Evolutionary conservation across 1,140 invertebrate genomes (phyloP), one percentile per base, ranked within the genome.

Genomic region (Drosophila bipectinata): DNA sequence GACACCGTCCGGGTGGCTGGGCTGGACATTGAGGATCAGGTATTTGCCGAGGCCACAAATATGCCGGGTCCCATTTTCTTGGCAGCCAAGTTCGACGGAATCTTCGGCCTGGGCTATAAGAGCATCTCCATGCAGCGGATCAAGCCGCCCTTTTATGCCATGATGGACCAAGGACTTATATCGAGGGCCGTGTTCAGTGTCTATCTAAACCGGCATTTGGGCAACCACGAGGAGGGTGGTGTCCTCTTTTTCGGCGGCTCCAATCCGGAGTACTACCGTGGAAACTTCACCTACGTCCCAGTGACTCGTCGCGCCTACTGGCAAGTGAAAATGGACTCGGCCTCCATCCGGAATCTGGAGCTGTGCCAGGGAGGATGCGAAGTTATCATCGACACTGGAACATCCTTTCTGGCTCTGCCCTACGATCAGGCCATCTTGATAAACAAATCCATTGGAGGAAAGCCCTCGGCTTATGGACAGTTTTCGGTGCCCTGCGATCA

Each of bases 41-140:
- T 96, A 10, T 99, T 99, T 93, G 99, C 97, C 10, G 99, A 99
- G 93, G 99, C 99, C 1, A 92, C 98, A 3, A 95, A 94, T 78
- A 98, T 99, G 93, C 98, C 99, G 52, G 96, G 96, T 32, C 92
- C 97, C 41, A 94, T 95, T 15, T 99, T 99, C 92, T 95, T 99
- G 15, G 97, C 97, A 55, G 98, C 98, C 68, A 98, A 98, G 92
- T 99, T 99, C 92, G 99, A 99, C 92, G 99, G 99, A 58, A 99
- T 99, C 84, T 94, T 99, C 30, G 98, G 98, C 57, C 95, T 99
- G 95, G 98, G 94, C 4, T 99, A 98, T 92, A 93, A 94, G 60
- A 94, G 93, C 44, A 99, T 99, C 85, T 94, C 98, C 52, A 98
- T 97, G 79, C 97, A 99, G 93, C 94, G 95, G 54, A 97, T 99